phyloP scores from a whole-genome alignment of 2,113 vertebrate species.

The Aleadryas rufinucha region DNA sequence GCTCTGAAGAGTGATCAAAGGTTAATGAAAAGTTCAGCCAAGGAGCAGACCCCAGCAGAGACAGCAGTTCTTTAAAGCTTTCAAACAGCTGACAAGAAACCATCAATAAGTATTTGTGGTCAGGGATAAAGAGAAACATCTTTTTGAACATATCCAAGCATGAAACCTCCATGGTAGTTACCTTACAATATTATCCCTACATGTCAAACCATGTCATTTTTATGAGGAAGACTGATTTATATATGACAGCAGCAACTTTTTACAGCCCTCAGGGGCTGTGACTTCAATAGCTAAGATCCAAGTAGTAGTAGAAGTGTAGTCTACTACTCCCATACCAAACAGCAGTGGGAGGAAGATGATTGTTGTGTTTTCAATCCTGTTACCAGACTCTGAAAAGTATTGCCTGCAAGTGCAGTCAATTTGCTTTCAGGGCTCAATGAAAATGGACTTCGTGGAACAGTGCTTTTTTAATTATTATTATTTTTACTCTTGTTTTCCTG shows the following conservation, averaged over 20 bases:
- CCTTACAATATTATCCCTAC: conserved; percentile 18
- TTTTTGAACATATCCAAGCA: conserved; percentile 51
- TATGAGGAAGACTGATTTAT: conserved; percentile 46
- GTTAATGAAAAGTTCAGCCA: conserved; percentile 55
- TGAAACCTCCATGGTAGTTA: conserved; percentile 46
- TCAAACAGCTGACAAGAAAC: conserved; percentile 51
- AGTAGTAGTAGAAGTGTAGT: background rate
- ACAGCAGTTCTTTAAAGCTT: conserved; percentile 19
- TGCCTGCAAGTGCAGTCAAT: background rate
- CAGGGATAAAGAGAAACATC: conserved; percentile 56
- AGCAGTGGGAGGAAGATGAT: background rate
- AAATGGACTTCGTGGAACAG: background rate
- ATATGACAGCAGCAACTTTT: conserved; percentile 25
- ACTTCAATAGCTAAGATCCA: conserved; percentile 22
- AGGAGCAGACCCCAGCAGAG: conserved; percentile 47
- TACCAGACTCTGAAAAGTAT: background rate
- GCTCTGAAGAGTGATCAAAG: conserved; percentile 6
- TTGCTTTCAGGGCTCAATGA: background rate
- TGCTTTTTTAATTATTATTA: background rate
- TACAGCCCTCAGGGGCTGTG: conserved; percentile 2
- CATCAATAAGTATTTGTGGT: conserved; percentile 57
- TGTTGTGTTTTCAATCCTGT: background rate
- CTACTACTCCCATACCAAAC: background rate
- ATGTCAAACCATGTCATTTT: conserved; percentile 31
- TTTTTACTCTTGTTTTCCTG: background rate